A percentile compares a stretch with the other conserved stretches of the same genome.
phyloP scores from a whole-genome alignment of 2,113 vertebrate species.

The Chrysochloris asiatica region DNA sequence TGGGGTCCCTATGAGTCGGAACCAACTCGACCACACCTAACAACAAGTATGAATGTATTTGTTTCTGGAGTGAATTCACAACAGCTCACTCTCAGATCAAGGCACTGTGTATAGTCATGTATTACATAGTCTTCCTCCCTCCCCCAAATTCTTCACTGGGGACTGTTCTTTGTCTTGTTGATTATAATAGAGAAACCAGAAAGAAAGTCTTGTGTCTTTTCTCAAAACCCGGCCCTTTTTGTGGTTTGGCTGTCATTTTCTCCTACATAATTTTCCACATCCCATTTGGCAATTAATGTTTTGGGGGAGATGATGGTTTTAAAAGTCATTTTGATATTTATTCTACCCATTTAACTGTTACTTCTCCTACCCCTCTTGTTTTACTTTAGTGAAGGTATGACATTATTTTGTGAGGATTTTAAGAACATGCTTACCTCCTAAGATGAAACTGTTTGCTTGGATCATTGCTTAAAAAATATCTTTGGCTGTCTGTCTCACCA shows the following conservation, averaged over 20 bases:
- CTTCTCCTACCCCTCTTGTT: not conserved
- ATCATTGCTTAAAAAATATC: slow-evolving; percentile 23
- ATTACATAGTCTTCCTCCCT: not conserved
- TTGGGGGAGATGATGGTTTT: not conserved
- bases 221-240: not conserved
- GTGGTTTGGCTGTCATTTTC: not conserved
- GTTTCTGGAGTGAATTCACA: not conserved
- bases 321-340: not conserved
- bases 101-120: not conserved
- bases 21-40: too few relatives aligned
- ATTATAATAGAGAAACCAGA: not conserved
- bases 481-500: not conserved
- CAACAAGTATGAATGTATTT: too few relatives aligned
- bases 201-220: not conserved
- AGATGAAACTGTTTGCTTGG: not conserved
- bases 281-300: not conserved
- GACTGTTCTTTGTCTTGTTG: too few relatives aligned
- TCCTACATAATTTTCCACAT: slow-evolving; percentile 19
- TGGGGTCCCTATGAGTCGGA: too few relatives aligned
- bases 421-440: not conserved
- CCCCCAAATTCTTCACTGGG: not conserved
- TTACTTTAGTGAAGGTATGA: not conserved
- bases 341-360: not conserved
- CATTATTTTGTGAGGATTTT: not conserved
- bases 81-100: not conserved